A percentile compares a stretch with the other conserved stretches of the same genome.
Evolutionary conservation across 2,113 vertebrate genomes (phyloP).

Genomic region (Festucalex cinctus): DNA sequence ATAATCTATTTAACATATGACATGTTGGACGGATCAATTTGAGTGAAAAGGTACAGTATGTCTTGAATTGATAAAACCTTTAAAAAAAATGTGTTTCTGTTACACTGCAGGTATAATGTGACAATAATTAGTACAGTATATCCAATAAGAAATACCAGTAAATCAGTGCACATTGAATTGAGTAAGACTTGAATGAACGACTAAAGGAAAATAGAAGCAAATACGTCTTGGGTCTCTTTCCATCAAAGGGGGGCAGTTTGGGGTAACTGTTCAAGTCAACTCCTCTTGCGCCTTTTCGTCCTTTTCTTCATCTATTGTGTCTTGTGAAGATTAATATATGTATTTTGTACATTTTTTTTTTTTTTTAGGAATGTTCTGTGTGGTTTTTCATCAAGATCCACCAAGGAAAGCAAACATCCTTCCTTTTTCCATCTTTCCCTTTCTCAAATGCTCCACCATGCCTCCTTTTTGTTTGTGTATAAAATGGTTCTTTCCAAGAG

Average conservation of each 20-base stretch:
- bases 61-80: neutral
- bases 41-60: neutral
- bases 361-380: slow-evolving; percentile 40
- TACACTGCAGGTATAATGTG: neutral
- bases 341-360: slow-evolving; percentile 11
- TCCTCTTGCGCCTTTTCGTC: slow-evolving; percentile 12
- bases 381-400: slow-evolving; percentile 12
- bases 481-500: slow-evolving; percentile 12
- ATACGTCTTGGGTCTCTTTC: slow-evolving; percentile 9
- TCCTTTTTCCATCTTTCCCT: slow-evolving; percentile 1
- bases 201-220: slow-evolving; percentile 24
- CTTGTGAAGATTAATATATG: neutral
- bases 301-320: slow-evolving; percentile 1
- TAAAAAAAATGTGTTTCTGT: too few species aligned
- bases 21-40: neutral
- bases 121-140: neutral
- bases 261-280: neutral
- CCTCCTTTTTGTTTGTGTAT: neutral
- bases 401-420: neutral
- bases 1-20: neutral
- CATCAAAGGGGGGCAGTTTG: neutral
- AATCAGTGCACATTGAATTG: neutral
- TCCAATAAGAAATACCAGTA: neutral
- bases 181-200: slow-evolving; percentile 43
- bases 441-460: neutral